These are phyloP conservation scores for Conus ventricosus DNA, from an alignment of 1,140 invertebrate genomes.

Conservation along the genomic window DNA sequence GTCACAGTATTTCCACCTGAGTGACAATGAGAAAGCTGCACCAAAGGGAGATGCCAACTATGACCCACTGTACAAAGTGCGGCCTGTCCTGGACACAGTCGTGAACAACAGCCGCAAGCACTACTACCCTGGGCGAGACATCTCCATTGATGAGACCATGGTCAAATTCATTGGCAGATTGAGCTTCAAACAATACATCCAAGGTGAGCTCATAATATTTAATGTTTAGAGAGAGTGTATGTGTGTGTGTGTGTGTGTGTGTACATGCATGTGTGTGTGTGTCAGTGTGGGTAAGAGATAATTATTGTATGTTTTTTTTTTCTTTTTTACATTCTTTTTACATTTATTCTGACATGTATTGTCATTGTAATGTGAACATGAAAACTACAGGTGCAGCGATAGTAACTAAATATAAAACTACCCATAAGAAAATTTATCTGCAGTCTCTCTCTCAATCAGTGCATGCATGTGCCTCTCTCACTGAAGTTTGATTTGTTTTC, in stretches of 20 bases:
- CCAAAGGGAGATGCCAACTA: conserved; percentile 21
- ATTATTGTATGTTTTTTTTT: neutral
- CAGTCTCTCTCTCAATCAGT: too few relatives aligned
- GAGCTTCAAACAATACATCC: conserved; percentile 73
- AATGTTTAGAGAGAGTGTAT: conserved; percentile 63
- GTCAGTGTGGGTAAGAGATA: neutral
- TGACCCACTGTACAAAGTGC: conserved; percentile 52
- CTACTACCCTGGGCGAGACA: conserved; percentile 35
- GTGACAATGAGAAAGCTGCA: conserved; percentile 27
- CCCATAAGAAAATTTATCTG: too few relatives aligned
- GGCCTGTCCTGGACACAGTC: conserved; percentile 45
- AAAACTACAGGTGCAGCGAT: too few relatives aligned
- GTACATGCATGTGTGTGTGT: neutral
- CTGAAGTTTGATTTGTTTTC: too few relatives aligned
- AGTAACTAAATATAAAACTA: too few relatives aligned
- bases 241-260: neutral
- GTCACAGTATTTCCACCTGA: conserved; percentile 54
- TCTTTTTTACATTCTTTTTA: neutral
- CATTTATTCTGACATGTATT: too few relatives aligned
- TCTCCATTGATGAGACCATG: conserved; percentile 73
- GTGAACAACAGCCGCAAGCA: conserved; percentile 28
- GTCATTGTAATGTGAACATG: too few relatives aligned
- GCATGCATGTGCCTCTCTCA: too few relatives aligned
- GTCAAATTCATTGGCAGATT: conserved; percentile 73
- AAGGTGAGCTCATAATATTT: conserved; percentile 63